Base-by-base conservation (phyloP, 2,113 vertebrate species). In the Mugil cephalus region DNA sequence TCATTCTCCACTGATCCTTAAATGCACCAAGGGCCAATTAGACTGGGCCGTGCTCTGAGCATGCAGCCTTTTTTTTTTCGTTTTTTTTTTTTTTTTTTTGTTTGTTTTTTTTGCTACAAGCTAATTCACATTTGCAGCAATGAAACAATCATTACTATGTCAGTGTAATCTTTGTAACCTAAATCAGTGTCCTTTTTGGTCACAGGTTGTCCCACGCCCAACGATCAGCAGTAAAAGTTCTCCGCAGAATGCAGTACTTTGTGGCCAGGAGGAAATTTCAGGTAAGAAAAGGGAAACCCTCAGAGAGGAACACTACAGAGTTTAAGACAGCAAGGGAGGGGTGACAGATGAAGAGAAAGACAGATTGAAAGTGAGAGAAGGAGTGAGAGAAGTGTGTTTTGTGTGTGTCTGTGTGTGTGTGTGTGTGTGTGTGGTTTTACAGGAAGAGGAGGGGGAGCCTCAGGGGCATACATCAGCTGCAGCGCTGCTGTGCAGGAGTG, bases 221-320 rank as follows among this genome's bases (percentile, higher is more conserved):
- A 81, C 89, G 85, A 84, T 94, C 94, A 50, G 95, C 95, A 30
- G 93, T 96, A 60, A 96, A 95, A 93, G 95, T 96, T 71, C 95
- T 96, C 34, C 95, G 95, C 63, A 93, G 95, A 68, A 98, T 96
- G 95, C 94, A 96, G 83, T 96, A 96, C 88, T 96, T 97, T 88
- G 95, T 96, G 74, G 95, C 96, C 71, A 93, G 95, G 70, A 94
- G 58, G 85, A 98, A 95, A 91, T 96, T 98, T 93, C 96, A 97
- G 95, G 96, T 98, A 87, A 86, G 60, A 19, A 14, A 68, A 48
- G 19, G 21, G 14, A 70, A 81, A 69, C 46, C 18, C 34, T 17
- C 21, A 56, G 40, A 56, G 47, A 72, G 30, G 48, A 59, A 56
- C 58, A 51, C 6, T 2, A 4, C 8, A 34, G 51, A 59, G 62